Conservation (phyloP, 2,888 invertebrate genomes). For the Pegoplata infirma region DNA sequence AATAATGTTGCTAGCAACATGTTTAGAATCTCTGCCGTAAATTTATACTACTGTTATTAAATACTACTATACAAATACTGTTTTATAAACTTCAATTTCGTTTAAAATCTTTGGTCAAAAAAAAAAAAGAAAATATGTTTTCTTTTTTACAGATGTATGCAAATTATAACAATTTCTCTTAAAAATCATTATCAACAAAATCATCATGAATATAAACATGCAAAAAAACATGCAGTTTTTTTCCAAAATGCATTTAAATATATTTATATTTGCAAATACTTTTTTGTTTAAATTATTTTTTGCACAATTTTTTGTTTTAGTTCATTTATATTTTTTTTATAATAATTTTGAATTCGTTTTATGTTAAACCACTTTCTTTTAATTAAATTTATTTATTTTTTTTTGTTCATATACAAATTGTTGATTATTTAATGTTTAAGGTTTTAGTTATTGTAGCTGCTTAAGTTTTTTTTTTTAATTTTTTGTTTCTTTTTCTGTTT, state of each 20-base stretch:
- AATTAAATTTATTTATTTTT: conserved; percentile 30
- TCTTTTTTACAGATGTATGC: background rate
- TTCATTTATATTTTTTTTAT: background rate
- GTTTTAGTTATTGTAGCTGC: background rate
- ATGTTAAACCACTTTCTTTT: conserved; percentile 17
- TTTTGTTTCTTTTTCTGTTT: conserved; percentile 8
- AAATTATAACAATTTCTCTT: background rate
- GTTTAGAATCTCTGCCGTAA: background rate
- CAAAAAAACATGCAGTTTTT: background rate
- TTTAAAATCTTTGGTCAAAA: no score
- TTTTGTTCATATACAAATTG: conserved; percentile 11
- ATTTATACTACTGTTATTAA: background rate
- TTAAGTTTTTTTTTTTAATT: conserved; percentile 11
- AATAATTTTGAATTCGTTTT: background rate
- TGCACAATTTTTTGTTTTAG: background rate
- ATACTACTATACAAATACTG: background rate
- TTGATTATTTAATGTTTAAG: conserved; percentile 1
- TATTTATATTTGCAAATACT: background rate
- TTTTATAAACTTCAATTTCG: background rate
- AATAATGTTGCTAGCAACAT: background rate
- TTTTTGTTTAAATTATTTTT: background rate
- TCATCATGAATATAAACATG: background rate
- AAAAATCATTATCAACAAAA: background rate
- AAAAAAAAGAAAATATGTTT: no score
- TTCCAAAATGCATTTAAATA: background rate